Conservation (phyloP, 1,140 invertebrate genomes). For the Dysdera silvatica region DNA sequence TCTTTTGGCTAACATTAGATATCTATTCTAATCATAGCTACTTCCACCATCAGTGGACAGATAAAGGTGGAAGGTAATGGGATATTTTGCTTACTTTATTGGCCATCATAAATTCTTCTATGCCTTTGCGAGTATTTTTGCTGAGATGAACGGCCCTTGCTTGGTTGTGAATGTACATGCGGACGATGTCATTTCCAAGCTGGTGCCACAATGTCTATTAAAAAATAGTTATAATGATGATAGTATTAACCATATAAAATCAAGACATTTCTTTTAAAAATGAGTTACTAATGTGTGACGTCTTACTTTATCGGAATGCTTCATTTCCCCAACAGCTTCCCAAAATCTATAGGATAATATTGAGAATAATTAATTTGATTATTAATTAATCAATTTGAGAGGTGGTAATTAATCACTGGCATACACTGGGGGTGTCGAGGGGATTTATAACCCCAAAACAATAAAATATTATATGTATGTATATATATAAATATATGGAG, state of each 20-base stretch:
- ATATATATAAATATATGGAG: too few species aligned
- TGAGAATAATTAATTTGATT: too few species aligned
- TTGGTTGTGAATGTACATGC: constrained; percentile 71
- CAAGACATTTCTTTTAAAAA: neutral
- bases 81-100: constrained; percentile 58
- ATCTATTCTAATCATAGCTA: too few species aligned
- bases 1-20: too few species aligned
- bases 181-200: constrained; percentile 80
- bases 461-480: too few species aligned
- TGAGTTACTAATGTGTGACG: neutral
- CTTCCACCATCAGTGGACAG: too few species aligned
- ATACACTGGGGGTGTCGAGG: too few species aligned
- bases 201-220: constrained; percentile 57
- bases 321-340: constrained; percentile 76
- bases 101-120: constrained; percentile 77
- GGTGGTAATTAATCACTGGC: too few species aligned
- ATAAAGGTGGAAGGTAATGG: too few species aligned
- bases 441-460: too few species aligned
- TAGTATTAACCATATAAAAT: neutral
- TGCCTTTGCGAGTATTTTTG: constrained; percentile 52
- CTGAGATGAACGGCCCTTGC: constrained; percentile 69
- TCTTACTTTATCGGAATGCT: constrained; percentile 25
- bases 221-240: neutral
- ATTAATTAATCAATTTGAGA: too few species aligned
- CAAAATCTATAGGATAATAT: constrained; percentile 57